Evolutionary conservation across 2,797 vertebrate species (phyloP).

Genomic region (Columba guinea): DNA sequence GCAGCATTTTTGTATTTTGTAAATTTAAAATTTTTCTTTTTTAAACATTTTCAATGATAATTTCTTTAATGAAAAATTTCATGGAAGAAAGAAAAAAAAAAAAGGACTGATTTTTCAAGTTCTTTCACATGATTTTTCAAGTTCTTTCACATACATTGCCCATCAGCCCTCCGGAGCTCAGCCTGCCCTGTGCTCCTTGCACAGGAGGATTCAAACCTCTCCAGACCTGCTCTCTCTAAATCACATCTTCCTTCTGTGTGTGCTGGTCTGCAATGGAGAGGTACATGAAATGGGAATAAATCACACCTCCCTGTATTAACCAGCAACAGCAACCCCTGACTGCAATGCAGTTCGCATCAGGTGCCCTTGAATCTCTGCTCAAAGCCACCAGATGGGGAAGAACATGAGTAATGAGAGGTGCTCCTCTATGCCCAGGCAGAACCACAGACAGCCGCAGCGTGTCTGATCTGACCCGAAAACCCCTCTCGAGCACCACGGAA

Average conservation of each 20-base stretch:
- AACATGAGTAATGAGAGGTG: background rate
- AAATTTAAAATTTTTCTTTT: background rate
- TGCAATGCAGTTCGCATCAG: background rate
- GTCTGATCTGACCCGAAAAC: background rate
- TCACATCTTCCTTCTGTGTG: accelerated
- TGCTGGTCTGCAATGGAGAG: background rate
- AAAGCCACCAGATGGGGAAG: background rate
- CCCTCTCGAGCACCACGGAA: background rate
- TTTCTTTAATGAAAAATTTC: background rate
- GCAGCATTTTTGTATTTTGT: background rate
- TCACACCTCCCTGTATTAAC: background rate
- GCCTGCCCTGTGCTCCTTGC: background rate
- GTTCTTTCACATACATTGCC: accelerated
- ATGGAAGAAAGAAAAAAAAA: too few relatives aligned
- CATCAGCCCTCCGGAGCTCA: background rate
- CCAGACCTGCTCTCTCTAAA: background rate
- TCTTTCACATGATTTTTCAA: background rate
- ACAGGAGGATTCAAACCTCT: background rate
- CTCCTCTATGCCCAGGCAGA: background rate
- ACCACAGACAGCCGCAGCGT: accelerated
- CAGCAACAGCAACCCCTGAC: background rate
- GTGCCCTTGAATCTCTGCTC: background rate
- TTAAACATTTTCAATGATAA: background rate
- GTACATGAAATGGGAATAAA: background rate
- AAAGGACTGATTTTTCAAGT: background rate